Evolutionary conservation across 2,113 vertebrate species (phyloP).

Genomic region (Macrotus californicus): DNA sequence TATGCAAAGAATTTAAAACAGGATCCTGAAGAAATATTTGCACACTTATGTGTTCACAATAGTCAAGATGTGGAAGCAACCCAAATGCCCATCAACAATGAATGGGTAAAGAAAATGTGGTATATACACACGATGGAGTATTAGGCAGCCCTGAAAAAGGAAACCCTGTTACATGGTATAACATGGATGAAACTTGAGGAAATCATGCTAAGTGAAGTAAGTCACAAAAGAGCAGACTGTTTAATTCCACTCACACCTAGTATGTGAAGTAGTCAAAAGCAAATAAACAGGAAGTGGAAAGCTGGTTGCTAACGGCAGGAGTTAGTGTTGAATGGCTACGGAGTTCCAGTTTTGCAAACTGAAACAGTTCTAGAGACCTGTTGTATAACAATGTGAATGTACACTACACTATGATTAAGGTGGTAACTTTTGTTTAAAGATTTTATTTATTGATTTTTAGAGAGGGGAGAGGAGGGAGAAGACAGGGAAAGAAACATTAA

Average conservation of each 20-base stretch:
- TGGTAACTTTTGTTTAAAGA: not conserved
- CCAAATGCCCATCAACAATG: not conserved
- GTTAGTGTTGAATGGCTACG: not conserved
- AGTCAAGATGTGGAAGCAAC: not conserved
- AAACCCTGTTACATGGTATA: not conserved
- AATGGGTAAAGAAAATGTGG: constrained; percentile 3
- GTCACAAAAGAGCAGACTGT: not conserved
- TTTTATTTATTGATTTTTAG: too few relatives aligned
- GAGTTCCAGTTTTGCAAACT: not conserved
- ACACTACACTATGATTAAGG: not conserved
- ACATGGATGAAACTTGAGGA: not conserved
- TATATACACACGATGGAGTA: not conserved
- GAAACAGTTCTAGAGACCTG: not conserved
- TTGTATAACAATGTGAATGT: not conserved
- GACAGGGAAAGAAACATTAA: too few relatives aligned
- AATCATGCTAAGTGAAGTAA: not conserved
- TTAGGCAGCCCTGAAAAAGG: not conserved
- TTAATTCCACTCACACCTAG: not conserved
- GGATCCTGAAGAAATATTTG: not conserved
- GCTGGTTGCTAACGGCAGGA: not conserved
- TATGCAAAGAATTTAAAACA: constrained; percentile 21
- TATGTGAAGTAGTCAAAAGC: not conserved
- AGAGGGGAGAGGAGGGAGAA: too few relatives aligned
- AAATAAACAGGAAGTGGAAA: not conserved
- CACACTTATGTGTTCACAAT: not conserved